Percentiles rank a stretch among this genome's conserved stretches.
Evolutionary conservation across 92 coral and sea anemone genomes (phyloP).

Genomic region (Virgularia gustaviana): DNA sequence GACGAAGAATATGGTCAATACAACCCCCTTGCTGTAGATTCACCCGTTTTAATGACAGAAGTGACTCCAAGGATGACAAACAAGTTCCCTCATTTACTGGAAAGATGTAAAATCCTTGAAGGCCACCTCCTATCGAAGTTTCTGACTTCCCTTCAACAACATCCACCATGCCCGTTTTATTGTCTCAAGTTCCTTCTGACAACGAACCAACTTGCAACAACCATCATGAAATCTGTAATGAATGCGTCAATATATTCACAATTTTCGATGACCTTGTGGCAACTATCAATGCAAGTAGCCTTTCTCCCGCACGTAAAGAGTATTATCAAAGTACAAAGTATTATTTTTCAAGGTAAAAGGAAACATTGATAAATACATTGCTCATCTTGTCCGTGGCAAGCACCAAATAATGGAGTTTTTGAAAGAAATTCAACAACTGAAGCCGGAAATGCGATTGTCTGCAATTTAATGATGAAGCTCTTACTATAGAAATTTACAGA

Average conservation of each 20-base stretch:
- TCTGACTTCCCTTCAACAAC: neutral
- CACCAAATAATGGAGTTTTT: conserved; percentile 30
- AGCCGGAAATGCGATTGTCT: conserved; percentile 25
- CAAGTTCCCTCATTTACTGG: neutral
- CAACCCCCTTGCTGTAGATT: conserved; percentile 20
- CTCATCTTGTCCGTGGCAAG: conserved; percentile 34
- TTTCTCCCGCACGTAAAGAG: neutral
- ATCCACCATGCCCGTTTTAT: neutral
- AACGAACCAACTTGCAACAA: conserved; percentile 12
- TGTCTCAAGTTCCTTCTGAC: neutral
- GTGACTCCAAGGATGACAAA: neutral
- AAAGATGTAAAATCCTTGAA: conserved; percentile 14
- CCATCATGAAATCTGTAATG: conserved; percentile 21
- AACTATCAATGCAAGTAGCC: conserved; percentile 12
- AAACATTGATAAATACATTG: conserved; percentile 1
- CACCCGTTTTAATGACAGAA: conserved; percentile 24
- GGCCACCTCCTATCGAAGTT: conserved; percentile 30
- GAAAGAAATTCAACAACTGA: conserved; percentile 5
- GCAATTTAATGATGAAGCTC: conserved; percentile 45
- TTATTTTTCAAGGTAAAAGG: neutral
- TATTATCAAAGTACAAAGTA: neutral
- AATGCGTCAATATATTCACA: conserved; percentile 31
- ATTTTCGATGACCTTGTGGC: conserved; percentile 29
- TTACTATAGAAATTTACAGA: conserved; percentile 44
- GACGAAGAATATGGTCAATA: conserved; percentile 13